Base-by-base conservation (phyloP, 2,888 invertebrate genomes). In the Leptinotarsa juncta region DNA sequence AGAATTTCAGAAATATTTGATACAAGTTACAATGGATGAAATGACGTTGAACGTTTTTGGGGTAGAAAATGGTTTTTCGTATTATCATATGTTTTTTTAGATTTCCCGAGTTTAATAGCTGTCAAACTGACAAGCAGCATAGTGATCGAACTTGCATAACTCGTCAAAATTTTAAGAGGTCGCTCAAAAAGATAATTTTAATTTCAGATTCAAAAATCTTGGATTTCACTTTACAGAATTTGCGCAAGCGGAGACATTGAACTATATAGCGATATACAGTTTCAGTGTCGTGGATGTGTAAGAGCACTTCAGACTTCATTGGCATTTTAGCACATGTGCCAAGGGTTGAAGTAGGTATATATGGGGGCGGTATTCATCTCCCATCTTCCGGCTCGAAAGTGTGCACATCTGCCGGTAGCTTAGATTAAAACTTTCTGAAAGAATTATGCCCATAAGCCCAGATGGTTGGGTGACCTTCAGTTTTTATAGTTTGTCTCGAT, bases 321-420 rank as follows among this genome's bases (percentile, higher is more conserved):
- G 70, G 16, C 53, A 60, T 57, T 75, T 70, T 67, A 72, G 72
- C 75, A 72, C 75, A 72, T 73, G 73, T 76, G 73, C 73, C 75
- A 55, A 66, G 53, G 76, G 75, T 70, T 67, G 72, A 70, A 67
- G 65, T 65, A 76, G 74, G 73, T 69, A 69, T 69, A 42, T 42
- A 69, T 69, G 71, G 72, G 77, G 74, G 75, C 75, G 77, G 65
- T 76, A 77, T 77, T 73, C 73, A 77, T 79, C 76, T 72, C 62
- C 62, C 68, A 75, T 79, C 79, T 80, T 81, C 80, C 79, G 79
- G 78, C 73, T 57, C 75, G 70, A 72, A 70, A 78, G 78, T 79
- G 80, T 76, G 79, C 77, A 75, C 79, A 79, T 78, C 79, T 79
- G 79, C 71, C 68, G 48, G 51, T 51, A 65, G 66, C 55, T 57